A percentile compares a stretch with the other conserved stretches of the same genome.
Evolutionary conservation across 2,888 invertebrate species (phyloP).

Genomic region (Tetramorium bicarinatum): DNA sequence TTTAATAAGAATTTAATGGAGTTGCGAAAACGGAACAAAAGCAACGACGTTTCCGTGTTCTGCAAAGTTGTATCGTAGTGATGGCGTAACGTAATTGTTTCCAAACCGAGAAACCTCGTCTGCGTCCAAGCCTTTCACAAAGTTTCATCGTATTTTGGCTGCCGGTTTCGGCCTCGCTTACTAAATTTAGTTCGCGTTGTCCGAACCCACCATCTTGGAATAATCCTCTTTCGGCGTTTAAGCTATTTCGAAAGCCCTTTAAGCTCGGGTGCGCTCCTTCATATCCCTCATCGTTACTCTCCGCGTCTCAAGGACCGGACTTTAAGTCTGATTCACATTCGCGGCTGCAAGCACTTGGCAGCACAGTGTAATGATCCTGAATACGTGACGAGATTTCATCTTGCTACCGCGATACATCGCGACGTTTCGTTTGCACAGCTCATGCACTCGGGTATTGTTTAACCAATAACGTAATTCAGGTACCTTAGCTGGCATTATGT

Average conservation of each 20-base stretch:
- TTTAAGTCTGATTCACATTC: conserved; percentile 47
- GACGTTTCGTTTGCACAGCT: not conserved
- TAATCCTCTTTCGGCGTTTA: conserved; percentile 81
- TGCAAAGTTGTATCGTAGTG: conserved; percentile 24
- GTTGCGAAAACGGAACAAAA: conserved; percentile 9
- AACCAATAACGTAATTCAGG: not conserved
- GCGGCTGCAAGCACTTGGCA: conserved; percentile 24
- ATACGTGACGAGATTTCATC: conserved; percentile 34
- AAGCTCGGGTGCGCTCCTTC: conserved; percentile 68
- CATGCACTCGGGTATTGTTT: not conserved
- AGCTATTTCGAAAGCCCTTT: conserved; percentile 77
- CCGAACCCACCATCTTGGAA: conserved; percentile 79
- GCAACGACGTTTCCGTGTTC: not conserved
- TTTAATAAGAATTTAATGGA: conserved; percentile 24
- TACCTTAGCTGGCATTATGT: not conserved
- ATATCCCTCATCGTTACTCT: conserved; percentile 57
- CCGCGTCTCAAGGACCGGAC: conserved; percentile 46
- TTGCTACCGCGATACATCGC: not conserved
- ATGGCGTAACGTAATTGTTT: conserved; percentile 61
- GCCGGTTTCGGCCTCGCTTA: conserved; percentile 72
- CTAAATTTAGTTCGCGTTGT: conserved; percentile 81
- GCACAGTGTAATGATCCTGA: conserved; percentile 25
- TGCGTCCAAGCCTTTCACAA: conserved; percentile 61
- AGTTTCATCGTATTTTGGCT: conserved; percentile 72
- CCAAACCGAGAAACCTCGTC: conserved; percentile 60